Conservation (phyloP, 2,113 vertebrate species). For the Poeciliopsis turrubarensis region DNA sequence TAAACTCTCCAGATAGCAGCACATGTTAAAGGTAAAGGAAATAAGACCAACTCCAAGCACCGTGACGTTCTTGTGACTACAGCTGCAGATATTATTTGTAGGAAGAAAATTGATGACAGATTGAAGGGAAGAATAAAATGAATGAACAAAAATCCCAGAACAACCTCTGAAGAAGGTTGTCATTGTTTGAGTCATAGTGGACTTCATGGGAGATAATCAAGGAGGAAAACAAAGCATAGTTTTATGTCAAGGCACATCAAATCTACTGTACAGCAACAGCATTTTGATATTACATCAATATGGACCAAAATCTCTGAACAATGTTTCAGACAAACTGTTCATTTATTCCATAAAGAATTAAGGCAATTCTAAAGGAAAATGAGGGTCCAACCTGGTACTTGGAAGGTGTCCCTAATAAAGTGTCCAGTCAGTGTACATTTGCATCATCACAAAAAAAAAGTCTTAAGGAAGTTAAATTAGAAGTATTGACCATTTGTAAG, state of each 20-base stretch:
- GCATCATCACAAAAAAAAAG: background rate
- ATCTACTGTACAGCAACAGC: background rate
- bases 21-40: too few species aligned
- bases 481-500: background rate
- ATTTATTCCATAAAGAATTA: background rate
- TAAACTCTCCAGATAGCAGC: background rate
- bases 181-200: too few species aligned
- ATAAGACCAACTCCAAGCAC: too few species aligned
- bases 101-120: too few species aligned
- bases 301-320: background rate
- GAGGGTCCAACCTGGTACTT: background rate
- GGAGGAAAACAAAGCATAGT: too few species aligned
- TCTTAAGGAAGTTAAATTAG: background rate
- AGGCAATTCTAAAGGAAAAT: background rate
- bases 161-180: too few species aligned
- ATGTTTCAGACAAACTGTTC: background rate
- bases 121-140: too few species aligned
- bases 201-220: too few species aligned
- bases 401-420: background rate
- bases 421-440: background rate
- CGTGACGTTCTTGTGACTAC: too few species aligned
- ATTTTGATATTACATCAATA: background rate
- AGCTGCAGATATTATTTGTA: too few species aligned
- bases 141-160: too few species aligned
- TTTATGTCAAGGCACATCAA: too few species aligned